phyloP scores from a whole-genome alignment of 2,888 invertebrate species.

The Caenorhabditis imperialis region DNA sequence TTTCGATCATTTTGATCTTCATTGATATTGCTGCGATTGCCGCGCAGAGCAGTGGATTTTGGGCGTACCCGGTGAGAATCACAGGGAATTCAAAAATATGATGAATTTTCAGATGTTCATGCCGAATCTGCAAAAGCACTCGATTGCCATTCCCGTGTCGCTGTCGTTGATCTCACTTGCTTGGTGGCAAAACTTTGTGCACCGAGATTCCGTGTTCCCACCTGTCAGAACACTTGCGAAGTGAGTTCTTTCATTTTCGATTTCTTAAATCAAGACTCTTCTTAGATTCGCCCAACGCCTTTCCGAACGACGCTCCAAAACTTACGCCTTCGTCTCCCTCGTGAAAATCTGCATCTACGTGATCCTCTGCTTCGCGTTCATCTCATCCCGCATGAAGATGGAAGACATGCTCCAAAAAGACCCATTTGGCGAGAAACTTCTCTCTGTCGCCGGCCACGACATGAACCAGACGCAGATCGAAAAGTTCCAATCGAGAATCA shows the following conservation, averaged over 20 bases:
- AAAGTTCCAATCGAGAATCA: slow-evolving; percentile 73
- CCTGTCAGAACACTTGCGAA: slow-evolving; percentile 71
- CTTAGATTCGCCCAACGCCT: slow-evolving; percentile 81
- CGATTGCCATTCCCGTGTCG: slow-evolving; percentile 90
- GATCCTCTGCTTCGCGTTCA: slow-evolving; percentile 84
- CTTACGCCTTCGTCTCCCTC: slow-evolving; percentile 88
- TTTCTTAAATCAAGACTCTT: too few species aligned
- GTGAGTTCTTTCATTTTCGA: slow-evolving; percentile 5
- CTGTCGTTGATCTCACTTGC: slow-evolving; percentile 90
- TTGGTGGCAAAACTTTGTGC: slow-evolving; percentile 99
- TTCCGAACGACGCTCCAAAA: slow-evolving; percentile 88
- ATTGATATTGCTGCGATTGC: slow-evolving; percentile 88
- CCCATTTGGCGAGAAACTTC: slow-evolving; percentile 77
- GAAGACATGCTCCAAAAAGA: slow-evolving; percentile 71
- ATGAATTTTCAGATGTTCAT: slow-evolving; percentile 71
- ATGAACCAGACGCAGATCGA: slow-evolving; percentile 74
- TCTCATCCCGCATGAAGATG: slow-evolving; percentile 82
- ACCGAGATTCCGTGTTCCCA: slow-evolving; percentile 87
- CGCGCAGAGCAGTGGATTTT: slow-evolving; percentile 91
- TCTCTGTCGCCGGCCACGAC: slow-evolving; percentile 73
- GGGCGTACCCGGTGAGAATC: slow-evolving; percentile 86
- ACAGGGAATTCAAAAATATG: too few species aligned
- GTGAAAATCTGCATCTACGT: slow-evolving; percentile 92
- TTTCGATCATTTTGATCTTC: slow-evolving; percentile 74
- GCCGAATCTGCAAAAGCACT: slow-evolving; percentile 70